Base-by-base conservation (phyloP, 1,140 invertebrate genomes). In the Drosophila funebris region DNA sequence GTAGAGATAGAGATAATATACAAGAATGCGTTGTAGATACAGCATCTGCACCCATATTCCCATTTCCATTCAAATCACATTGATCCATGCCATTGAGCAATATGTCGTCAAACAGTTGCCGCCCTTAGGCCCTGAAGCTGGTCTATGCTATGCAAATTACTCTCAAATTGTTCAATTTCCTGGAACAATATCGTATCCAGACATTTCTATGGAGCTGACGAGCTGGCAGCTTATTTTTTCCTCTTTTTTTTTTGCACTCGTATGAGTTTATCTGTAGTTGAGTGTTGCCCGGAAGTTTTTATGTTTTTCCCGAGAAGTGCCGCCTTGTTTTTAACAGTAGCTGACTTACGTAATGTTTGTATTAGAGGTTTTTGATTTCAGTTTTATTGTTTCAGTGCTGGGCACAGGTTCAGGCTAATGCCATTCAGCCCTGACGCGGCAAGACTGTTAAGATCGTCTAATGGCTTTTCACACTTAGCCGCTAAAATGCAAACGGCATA, bases 51-150 rank as follows among this genome's bases (percentile, higher is more conserved):
- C 44, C 56, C 39, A 58, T 46, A 54, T 71, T 72, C 43, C 39
- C 37, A 48, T 77, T 76, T 48, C 50, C 48, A 57, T 61, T 67
- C 31, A 64, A 70, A 78, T 71, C 64, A 57, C 6, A 64, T 69
- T 82, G 82, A 87, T 82, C 82, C 80, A 57, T 52, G 72, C 80
- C 83, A 87, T 87, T 87, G 83, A 88, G 84, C 83, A 87, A 87
- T 87, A 72, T 87, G 84, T 87, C 76, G 84, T 88, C 83, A 87
- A 87, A 87, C 83, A 87, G 75, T 88, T 83, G 84, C 83, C 83
- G 83, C 84, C 78, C 63, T 52, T 88, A 78, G 79, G 72, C 46
- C 27, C 56, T 8, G 16, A 44, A 54, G 54, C 44, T 58, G 69
- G 31, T 50, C 61, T 46, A 39, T 46, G 63, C 76, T 78, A 87